Base-by-base conservation (phyloP, 1,140 invertebrate species). In the Neelides sp. region DNA sequence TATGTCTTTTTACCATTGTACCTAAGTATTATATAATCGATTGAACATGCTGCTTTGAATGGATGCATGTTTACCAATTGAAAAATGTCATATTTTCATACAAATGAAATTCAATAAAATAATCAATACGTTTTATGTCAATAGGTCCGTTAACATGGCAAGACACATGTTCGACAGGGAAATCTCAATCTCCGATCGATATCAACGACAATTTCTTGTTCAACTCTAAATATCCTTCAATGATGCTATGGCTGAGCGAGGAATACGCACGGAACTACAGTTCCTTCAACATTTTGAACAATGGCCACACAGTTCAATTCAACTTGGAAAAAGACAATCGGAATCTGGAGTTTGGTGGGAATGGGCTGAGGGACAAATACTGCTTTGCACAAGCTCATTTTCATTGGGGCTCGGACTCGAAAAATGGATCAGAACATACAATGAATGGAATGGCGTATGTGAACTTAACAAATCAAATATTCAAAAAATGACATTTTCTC, bases 371-470 rank as follows among this genome's bases (percentile, higher is more conserved):
- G 15, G 64, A 65, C 15, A 62, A 63, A 19, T 73, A 73, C 52
- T 58, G 61, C 13, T 64, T 73, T 24, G 48, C 63, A 0, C 71
- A 73, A 55, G 58, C 75, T 24, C 75, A 77, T 59, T 68, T 76
- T 40, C 75, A 78, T 57, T 77, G 74, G 69, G 72, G 72, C 3
- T 61, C 61, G 5, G 63, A 67, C 12, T 64, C 68, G 49, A 58
- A 62, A 12, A 45, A 60, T 4, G 75, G 75, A 4, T 75, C 73
- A 3, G 75, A 77, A 57, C 75, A 77, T 59, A 67, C 64, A 4
- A 63, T 77, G 17, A 66, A 70, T 26, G 66, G 65, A n/a, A 64
- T 65, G 28, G 52, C 61, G 51, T 73, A 66, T 45, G 67, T 68
- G 2, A 41, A 63, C 17, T 61, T 28, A 46, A 30, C 1, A 19